Base-by-base conservation (phyloP, 2,888 invertebrate genomes). In the Lathronympha strigana region DNA sequence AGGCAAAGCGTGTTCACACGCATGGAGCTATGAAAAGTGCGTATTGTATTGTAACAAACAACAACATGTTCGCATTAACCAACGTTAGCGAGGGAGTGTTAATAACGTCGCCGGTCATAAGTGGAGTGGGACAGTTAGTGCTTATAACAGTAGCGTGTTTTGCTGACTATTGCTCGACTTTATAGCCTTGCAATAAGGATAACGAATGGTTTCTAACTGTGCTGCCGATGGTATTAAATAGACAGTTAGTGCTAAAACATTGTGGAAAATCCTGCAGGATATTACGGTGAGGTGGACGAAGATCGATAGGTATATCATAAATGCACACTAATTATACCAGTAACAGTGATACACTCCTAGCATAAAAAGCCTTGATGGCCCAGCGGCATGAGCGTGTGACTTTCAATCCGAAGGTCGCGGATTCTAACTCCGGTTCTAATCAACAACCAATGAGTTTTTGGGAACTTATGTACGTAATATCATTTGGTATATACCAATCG, bases 101-200 rank as follows among this genome's bases (percentile, higher is more conserved):
- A 63, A 63, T 15, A 2, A 63, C 21, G 9, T 19, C 49, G 47
- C 49, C 31, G 23, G 15, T 58, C 33, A n/a, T 6, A 62, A 64
- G 63, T 64, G 45, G 58, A 64, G 51, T 43, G 57, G 57, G 57
- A 25, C 51, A 64, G 58, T 63, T 55, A 51, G 45, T 31, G 21
- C 19, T 21, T 1, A 33, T 36, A 36, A 3, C 15, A 36, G n/a
- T n/a, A 36, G 36, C 36, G 9, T n/a, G n/a, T n/a, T n/a, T 36
- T 9, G n/a, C 36, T 36, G n/a, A n/a, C 36, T 0, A n/a, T n/a
- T n/a, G 36, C 5, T 13, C 13, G 36, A 36, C 15, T 36, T n/a
- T 36, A 36, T n/a, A n/a, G 13, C 1, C 4, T 36, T 36, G 36
- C 5, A 15, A n/a, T 36, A 36, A n/a, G n/a, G 36, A n/a, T 15